These are phyloP conservation scores for Enteromius trimaculatus DNA, from an alignment of 2,797 vertebrate genomes.

Conservation along the genomic window DNA sequence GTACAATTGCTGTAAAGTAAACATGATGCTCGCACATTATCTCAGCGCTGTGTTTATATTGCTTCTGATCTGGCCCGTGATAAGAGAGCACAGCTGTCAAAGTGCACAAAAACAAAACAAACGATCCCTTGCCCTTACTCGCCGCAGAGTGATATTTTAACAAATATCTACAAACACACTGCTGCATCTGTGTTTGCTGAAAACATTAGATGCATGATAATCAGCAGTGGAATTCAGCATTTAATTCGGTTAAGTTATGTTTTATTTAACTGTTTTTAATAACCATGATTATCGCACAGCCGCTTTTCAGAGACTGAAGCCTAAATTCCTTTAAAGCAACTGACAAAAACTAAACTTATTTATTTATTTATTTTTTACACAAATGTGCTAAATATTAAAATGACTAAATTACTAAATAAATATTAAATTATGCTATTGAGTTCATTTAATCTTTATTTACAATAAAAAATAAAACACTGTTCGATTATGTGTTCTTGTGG, in stretches of 20 bases:
- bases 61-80: conserved; percentile 18
- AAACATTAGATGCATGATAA: conserved; percentile 11
- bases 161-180: conserved; percentile 36
- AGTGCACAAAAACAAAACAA: conserved; percentile 27
- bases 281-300: background rate
- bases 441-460: background rate
- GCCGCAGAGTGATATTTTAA: conserved; percentile 23
- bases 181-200: conserved; percentile 18
- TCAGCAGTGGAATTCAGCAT: background rate
- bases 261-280: background rate
- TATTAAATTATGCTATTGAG: background rate
- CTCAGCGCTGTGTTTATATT: conserved; percentile 37
- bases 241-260: background rate
- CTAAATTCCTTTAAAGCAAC: background rate
- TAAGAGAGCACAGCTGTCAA: conserved; percentile 32
- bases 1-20: conserved; percentile 42
- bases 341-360: background rate
- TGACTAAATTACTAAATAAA: no score
- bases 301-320: background rate
- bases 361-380: background rate
- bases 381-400: background rate
- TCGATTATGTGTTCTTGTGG: background rate
- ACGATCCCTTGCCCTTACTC: conserved; percentile 23
- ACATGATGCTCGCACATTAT: conserved; percentile 46
- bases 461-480: background rate